These are phyloP conservation scores for Axis porcinus DNA, from an alignment of 2,113 vertebrate genomes.

Conservation along the genomic window DNA sequence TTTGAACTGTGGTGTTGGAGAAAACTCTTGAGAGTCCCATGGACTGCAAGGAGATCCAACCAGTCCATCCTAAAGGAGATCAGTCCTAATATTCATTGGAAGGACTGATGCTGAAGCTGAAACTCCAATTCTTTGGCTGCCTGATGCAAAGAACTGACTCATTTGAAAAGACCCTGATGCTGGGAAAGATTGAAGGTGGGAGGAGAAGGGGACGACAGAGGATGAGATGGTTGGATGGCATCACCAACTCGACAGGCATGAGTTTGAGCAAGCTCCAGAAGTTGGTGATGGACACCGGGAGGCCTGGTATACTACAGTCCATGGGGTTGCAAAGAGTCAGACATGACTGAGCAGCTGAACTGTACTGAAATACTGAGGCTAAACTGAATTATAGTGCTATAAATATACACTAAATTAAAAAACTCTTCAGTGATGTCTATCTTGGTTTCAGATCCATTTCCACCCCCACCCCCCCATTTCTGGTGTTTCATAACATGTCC, in stretches of 20 bases:
- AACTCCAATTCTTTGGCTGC: not conserved
- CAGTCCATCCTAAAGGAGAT: not conserved
- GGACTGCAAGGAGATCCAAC: not conserved
- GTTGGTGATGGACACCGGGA: not conserved
- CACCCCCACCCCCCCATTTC: not conserved
- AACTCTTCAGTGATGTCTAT: not conserved
- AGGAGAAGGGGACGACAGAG: not conserved
- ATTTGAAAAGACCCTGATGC: not conserved
- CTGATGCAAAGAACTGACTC: not conserved
- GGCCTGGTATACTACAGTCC: not conserved
- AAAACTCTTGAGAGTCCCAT: not conserved
- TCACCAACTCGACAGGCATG: not conserved
- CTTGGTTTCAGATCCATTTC: not conserved
- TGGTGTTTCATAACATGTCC: not conserved
- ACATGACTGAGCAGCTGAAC: not conserved
- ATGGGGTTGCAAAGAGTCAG: not conserved
- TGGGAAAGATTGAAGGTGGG: not conserved
- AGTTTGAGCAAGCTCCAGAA: not conserved
- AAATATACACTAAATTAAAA: not conserved
- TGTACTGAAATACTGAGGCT: not conserved
- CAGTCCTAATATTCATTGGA: not conserved
- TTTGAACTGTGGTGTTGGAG: not conserved
- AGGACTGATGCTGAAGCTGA: not conserved
- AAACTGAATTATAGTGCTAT: not conserved
- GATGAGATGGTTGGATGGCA: not conserved